Evolutionary conservation across 2,888 invertebrate species (phyloP), one percentile per base, ranked within the genome.

Genomic region (Lingula anatina): DNA sequence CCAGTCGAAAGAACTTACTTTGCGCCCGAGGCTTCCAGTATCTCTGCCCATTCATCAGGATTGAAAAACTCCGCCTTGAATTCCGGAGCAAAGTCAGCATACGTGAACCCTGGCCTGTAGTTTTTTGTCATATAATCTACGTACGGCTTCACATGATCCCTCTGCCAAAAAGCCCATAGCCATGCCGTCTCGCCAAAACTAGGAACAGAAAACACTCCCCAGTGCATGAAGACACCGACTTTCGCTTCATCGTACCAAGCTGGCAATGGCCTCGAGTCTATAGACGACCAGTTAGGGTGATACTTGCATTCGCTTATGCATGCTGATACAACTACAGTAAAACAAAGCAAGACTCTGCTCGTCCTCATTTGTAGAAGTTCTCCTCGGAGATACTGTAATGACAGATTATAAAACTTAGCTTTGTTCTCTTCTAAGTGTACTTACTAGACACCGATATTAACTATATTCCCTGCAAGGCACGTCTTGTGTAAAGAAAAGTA

Each of bases 51-150:
- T 64, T 86, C 79, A 0, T 83, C 78, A 0, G 94, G 85, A 71
- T 93, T 83, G 69, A 87, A 96, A 65, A 93, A 87, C 74, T 93
- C 91, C 0, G 91, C 57, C 27, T 86, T 91, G 65, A 95, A 94
- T 67, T 88, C 39, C 18, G 83, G 83, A 0, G 86, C 95, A 78
- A 95, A 95, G 50, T 95, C 90, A 69, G 91, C 90, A 76, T 96
- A 96, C 0, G 88, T 85, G 66, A 90, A 92, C 42, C 81, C 83
- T 2, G 90, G 90, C 47, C 85, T 86, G 75, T 89, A 95, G 68
- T 90, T 90, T 28, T 84, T 79, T 27, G 83, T 75, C 89, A 96
- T 92, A 70, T 87, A 95, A 15, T 65, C 55, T 7, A 43, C 43
- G 26, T 24, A 36, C 39, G 5, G 37, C 47, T 37, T 31, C 28